Evolutionary conservation across 2,888 invertebrate genomes (phyloP), one percentile per base, ranked within the genome.

Genomic region (Formica aserva): DNA sequence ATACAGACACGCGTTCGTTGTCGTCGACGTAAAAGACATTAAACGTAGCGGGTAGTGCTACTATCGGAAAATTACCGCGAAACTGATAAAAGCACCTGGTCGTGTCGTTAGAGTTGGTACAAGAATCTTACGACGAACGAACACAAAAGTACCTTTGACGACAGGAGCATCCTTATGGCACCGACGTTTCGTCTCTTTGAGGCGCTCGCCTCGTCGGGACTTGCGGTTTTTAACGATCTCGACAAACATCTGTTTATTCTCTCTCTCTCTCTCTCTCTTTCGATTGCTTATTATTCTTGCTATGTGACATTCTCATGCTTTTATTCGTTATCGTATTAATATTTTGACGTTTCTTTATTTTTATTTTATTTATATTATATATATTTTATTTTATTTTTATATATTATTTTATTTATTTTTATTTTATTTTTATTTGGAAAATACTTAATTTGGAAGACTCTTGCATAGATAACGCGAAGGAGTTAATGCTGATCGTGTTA

Each of bases 21-120:
- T 57, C 60, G 78, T 71, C 48, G 71, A 78, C 32, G 32, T 71
- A 62, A 78, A 71, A 71, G 78, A 78, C 71, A 35, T 41, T 48
- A 48, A 45, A 65, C 45, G 71, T 78, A 78, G 71, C 45, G 71
- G 35, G 67, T 55, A 38, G 41, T 69, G 41, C 71, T 29, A 45
- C 60, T 67, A 77, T 45, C 26, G 71, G 78, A 78, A 78, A 78
- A 78, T 78, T 78, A 78, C 71, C 60, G 71, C 71, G 71, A 45
- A 78, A 78, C 78, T 78, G 71, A 78, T 78, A 69, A 78, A 78
- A 71, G 78, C 78, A 78, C 60, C 78, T 78, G 78, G 26, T 45
- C 71, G 60, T 45, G 71, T 71, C 71, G 60, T 60, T 45, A 60
- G 32, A 69, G 71, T 35, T 63, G 78, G 67, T 67, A 76, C 32